A percentile compares a stretch with the other conserved stretches of the same genome.
phyloP scores from a whole-genome alignment of 2,888 invertebrate species.

The Pelosia muscerda region DNA sequence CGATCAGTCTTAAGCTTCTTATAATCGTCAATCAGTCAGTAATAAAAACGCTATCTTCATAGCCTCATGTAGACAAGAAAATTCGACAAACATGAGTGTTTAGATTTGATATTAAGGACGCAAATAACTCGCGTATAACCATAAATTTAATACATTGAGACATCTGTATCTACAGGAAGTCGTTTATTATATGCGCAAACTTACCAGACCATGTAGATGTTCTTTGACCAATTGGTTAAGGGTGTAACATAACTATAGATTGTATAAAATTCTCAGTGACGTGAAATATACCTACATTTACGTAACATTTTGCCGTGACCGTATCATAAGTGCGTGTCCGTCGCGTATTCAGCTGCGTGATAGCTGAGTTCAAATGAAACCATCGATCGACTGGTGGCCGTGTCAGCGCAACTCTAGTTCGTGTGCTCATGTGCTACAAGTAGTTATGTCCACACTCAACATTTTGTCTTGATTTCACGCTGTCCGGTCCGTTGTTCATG shows the following conservation, averaged over 20 bases:
- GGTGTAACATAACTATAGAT: no score
- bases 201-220: not conserved
- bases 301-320: no score
- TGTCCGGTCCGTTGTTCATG: no score
- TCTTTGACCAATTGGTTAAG: not conserved
- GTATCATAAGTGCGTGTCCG: no score
- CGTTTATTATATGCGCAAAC: constrained; percentile 29
- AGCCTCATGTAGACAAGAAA: constrained; percentile 57
- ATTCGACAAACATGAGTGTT: constrained; percentile 60
- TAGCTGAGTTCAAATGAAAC: no score
- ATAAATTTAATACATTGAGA: constrained; percentile 46
- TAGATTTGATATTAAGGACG: constrained; percentile 56
- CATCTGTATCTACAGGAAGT: constrained; percentile 51
- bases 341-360: no score
- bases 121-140: constrained; percentile 26
- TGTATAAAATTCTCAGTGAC: not conserved
- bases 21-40: not conserved
- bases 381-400: no score
- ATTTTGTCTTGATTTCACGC: no score
- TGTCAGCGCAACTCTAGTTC: no score
- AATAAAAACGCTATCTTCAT: constrained; percentile 17
- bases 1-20: no score
- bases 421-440: no score
- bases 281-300: not conserved
- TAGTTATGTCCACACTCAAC: no score